These are phyloP conservation scores for Pseudomugil tenellus DNA, from an alignment of 2,797 vertebrate genomes.

Conservation along the genomic window DNA sequence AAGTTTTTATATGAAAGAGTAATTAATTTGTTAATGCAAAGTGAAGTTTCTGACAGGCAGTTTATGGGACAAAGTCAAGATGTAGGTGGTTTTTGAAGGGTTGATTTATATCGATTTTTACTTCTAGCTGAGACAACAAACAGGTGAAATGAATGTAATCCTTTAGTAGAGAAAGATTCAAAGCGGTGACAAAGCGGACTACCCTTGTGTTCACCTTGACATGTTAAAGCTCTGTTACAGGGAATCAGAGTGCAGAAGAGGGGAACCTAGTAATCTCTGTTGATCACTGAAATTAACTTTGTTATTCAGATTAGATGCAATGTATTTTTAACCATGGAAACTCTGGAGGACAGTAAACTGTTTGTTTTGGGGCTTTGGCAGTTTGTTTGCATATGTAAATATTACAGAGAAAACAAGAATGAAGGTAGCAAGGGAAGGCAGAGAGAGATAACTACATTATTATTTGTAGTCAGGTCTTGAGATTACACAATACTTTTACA, in stretches of 20 bases:
- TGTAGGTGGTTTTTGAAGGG: conserved; percentile 29
- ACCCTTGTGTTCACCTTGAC: conserved; percentile 78
- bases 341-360: conserved; percentile 73
- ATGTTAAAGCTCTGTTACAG: conserved; percentile 57
- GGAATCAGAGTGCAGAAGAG: conserved; percentile 2
- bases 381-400: conserved; percentile 81
- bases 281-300: conserved; percentile 50
- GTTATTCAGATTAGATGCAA: conserved; percentile 71
- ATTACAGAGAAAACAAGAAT: conserved; percentile 47
- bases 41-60: conserved; percentile 52
- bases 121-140: conserved; percentile 55
- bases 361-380: conserved; percentile 76
- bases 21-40: conserved; percentile 51
- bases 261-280: conserved; percentile 38
- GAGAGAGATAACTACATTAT: conserved; percentile 46
- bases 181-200: conserved; percentile 67
- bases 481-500: conserved; percentile 47
- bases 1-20: conserved; percentile 15
- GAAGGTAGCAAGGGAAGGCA: conserved; percentile 39
- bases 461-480: conserved; percentile 61
- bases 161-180: conserved; percentile 54
- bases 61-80: conserved; percentile 42
- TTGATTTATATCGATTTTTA: conserved; percentile 55
- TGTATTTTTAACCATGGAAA: conserved; percentile 77
- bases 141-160: conserved; percentile 39